These are phyloP conservation scores for Petromus typicus DNA, from an alignment of 2,113 vertebrate genomes.

Conservation along the genomic window DNA sequence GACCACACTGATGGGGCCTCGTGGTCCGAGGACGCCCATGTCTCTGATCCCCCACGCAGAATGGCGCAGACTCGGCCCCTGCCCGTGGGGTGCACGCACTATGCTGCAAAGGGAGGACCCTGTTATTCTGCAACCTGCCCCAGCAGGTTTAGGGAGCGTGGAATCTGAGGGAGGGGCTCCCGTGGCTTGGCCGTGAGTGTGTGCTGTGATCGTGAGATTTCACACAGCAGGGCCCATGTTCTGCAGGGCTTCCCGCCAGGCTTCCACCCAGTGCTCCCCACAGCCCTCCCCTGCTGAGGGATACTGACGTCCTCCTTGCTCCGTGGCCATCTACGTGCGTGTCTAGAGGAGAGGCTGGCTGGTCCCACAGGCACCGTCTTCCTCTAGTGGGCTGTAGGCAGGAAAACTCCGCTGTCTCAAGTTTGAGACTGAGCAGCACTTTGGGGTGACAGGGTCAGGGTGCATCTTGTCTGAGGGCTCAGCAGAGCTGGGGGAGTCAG, in stretches of 20 bases:
- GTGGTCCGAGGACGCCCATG: not conserved
- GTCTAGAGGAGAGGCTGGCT: not conserved
- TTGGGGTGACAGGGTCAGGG: not conserved
- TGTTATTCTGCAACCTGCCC: rapidly evolving
- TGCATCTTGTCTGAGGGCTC: no score
- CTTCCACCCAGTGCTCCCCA: not conserved
- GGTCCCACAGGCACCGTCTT: not conserved
- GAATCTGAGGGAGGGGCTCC: rapidly evolving
- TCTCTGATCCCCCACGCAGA: not conserved
- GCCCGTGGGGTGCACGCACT: rapidly evolving
- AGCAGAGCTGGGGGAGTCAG: not conserved
- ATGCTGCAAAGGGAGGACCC: not conserved
- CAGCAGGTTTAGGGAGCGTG: not conserved
- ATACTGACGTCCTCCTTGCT: not conserved
- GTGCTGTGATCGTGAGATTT: not conserved
- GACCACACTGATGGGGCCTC: rapidly evolving
- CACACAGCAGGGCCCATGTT: rapidly evolving
- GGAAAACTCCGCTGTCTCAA: not conserved
- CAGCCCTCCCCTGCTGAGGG: rapidly evolving
- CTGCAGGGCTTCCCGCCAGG: rapidly evolving
- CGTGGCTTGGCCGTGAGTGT: not conserved
- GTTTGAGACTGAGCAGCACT: not conserved
- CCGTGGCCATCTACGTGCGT: not conserved
- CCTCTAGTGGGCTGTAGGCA: not conserved
- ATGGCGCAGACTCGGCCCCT: not conserved